phyloP scores from a whole-genome alignment of 1,140 invertebrate species.

The Pemphigus obesinymphae region DNA sequence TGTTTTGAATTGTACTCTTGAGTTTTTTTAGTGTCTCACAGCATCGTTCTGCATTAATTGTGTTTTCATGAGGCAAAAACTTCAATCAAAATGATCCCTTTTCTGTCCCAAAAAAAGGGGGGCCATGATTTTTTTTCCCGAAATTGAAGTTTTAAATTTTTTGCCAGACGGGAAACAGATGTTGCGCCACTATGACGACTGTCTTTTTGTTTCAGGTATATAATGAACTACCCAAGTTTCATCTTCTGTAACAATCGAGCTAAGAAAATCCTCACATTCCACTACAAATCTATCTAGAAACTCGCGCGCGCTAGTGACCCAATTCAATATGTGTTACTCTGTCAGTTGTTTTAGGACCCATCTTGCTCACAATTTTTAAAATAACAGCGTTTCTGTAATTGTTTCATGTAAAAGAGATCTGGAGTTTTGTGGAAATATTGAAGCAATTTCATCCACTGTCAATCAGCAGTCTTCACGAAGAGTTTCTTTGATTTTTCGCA shows the following conservation, averaged over 20 bases:
- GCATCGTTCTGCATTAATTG: neutral
- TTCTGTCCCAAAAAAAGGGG: neutral
- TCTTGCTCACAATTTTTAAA: neutral
- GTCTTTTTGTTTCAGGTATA: neutral
- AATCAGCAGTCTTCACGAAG: neutral
- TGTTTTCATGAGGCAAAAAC: neutral
- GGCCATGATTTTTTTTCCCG: neutral
- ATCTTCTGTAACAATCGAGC: neutral
- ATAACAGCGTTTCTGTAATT: constrained; percentile 26
- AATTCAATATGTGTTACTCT: neutral
- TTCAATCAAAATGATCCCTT: neutral
- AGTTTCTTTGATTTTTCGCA: neutral
- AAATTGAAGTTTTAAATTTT: neutral
- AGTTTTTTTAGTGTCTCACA: neutral
- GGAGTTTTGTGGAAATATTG: constrained; percentile 24
- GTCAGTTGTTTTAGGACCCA: neutral
- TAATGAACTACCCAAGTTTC: neutral
- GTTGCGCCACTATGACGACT: neutral
- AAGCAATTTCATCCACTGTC: neutral
- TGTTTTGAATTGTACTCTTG: neutral
- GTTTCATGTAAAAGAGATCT: constrained; percentile 31
- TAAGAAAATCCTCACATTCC: neutral
- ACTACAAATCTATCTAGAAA: neutral
- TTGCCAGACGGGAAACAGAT: neutral
- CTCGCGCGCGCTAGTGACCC: neutral